Conservation (phyloP, 2,888 invertebrate genomes). For the Melanotus villosus region DNA sequence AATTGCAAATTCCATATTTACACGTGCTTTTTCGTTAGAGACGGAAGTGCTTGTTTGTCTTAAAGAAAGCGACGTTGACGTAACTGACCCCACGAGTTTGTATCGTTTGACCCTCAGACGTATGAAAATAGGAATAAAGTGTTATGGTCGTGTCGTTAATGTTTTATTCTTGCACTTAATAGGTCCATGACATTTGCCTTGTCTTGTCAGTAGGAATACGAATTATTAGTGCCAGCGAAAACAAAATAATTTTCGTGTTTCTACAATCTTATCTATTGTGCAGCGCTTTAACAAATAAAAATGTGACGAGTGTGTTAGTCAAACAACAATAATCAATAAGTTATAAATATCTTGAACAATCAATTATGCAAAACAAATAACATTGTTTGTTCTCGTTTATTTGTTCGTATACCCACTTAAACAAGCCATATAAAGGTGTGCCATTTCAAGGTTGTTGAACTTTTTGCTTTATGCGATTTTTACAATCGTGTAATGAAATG, state of each 20-base stretch:
- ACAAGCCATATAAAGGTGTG: constrained; percentile 50
- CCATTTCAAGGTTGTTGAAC: constrained; percentile 46
- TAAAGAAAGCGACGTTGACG: constrained; percentile 10
- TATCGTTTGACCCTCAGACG: background rate
- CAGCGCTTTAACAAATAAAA: constrained; percentile 37
- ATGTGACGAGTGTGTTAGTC: constrained; percentile 39
- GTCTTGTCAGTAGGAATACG: constrained; percentile 4
- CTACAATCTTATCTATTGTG: constrained; percentile 32
- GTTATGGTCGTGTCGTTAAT: constrained; percentile 12
- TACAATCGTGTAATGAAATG: constrained; percentile 22
- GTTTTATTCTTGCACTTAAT: constrained; percentile 15
- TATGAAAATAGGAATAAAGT: constrained; percentile 11
- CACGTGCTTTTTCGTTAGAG: constrained; percentile 1
- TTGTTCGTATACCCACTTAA: constrained; percentile 56
- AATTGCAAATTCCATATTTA: constrained; percentile 16
- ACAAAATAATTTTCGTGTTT: constrained; percentile 38
- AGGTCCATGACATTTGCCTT: constrained; percentile 14
- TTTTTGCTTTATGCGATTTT: constrained; percentile 39
- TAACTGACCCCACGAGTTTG: background rate
- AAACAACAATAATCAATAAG: constrained; percentile 56
- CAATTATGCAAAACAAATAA: constrained; percentile 59
- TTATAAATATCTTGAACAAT: constrained; percentile 59
- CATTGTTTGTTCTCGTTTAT: constrained; percentile 45
- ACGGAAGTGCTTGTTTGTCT: constrained; percentile 7
- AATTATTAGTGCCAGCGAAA: constrained; percentile 10